Conservation (phyloP, 2,113 vertebrate genomes). For the Lycaon pictus region DNA sequence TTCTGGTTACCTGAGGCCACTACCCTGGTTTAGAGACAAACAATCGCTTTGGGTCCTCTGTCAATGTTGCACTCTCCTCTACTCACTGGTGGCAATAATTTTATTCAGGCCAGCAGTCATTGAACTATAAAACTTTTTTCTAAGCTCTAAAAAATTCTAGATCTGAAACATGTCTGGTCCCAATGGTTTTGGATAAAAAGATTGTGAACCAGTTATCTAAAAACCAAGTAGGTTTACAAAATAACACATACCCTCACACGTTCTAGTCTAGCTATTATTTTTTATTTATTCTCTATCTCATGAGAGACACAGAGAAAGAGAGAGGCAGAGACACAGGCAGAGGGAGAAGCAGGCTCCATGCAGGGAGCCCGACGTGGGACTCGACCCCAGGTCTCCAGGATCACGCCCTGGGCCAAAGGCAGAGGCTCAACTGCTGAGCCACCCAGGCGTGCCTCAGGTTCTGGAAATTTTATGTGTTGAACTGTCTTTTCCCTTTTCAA, state of each 20-base stretch:
- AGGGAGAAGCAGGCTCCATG: too few species aligned
- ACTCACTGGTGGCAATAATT: neutral
- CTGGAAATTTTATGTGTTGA: neutral
- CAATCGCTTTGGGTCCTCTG: neutral
- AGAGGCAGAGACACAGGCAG: too few species aligned
- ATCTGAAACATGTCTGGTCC: neutral
- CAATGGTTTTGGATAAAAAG: constrained; percentile 32
- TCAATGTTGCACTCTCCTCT: neutral
- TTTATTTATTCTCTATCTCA: neutral
- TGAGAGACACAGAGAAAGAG: too few species aligned
- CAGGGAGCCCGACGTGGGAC: too few species aligned
- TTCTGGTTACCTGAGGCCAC: neutral
- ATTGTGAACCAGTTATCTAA: neutral
- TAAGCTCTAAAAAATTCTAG: constrained; percentile 27
- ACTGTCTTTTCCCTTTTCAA: neutral
- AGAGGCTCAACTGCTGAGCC: too few species aligned
- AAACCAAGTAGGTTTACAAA: neutral
- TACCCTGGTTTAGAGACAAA: neutral
- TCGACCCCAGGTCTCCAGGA: too few species aligned
- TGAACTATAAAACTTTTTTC: neutral
- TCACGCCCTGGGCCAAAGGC: too few species aligned
- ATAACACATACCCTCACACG: neutral
- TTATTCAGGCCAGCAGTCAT: neutral
- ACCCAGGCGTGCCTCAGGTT: neutral
- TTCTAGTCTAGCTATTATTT: neutral